phyloP scores from a whole-genome alignment of 2,113 vertebrate genomes.

The Podiceps cristatus region DNA sequence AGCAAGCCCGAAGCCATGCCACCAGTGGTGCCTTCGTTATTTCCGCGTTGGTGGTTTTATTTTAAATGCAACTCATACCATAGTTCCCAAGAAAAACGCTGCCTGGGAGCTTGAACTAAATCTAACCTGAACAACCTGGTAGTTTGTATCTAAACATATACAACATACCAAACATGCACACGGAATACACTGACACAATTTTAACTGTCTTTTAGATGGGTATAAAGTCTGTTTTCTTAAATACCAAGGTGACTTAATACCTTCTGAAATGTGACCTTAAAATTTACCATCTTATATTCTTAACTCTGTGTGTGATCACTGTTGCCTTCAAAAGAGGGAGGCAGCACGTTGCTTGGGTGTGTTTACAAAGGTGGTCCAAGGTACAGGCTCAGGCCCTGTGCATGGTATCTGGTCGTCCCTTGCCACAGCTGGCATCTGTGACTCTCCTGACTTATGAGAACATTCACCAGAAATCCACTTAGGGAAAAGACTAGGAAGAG shows the following conservation, averaged over 20 bases:
- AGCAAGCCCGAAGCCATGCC: neutral
- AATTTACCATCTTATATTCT: neutral
- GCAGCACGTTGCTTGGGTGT: rapidly evolving
- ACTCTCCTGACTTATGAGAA: neutral
- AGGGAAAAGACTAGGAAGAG: neutral
- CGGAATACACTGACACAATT: neutral
- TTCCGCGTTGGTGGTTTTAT: neutral
- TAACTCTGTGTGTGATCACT: neutral
- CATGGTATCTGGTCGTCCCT: rapidly evolving
- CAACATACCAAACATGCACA: neutral
- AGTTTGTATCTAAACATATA: neutral
- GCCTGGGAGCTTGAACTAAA: neutral
- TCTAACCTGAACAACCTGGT: neutral
- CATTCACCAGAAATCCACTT: neutral
- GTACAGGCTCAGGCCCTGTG: neutral
- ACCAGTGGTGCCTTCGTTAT: neutral
- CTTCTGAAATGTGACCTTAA: neutral
- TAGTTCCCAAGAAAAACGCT: neutral
- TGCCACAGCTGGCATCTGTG: neutral
- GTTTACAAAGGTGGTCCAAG: neutral
- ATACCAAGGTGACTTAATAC: neutral
- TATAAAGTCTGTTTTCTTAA: neutral
- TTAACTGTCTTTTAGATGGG: neutral
- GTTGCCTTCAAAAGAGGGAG: neutral
- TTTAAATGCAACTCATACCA: neutral